Evolutionary conservation across 2,888 invertebrate genomes (phyloP), one percentile per base, ranked within the genome.

Genomic region (Leucania comma): DNA sequence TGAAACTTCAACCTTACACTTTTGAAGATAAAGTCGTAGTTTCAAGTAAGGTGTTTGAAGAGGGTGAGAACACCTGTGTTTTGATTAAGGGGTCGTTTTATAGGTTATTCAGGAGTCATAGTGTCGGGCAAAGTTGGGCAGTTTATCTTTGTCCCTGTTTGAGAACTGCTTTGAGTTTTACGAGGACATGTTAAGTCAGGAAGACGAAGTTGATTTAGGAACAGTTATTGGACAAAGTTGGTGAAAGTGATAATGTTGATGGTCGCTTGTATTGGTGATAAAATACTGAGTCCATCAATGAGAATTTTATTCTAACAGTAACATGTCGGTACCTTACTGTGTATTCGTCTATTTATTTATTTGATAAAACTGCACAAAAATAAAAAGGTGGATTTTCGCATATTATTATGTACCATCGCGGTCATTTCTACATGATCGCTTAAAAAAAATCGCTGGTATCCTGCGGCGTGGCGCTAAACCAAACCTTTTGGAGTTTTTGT

Each of bases 1-100:
- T 53, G 58, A 61, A 87, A 75, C 80, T 67, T 71, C 38, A 38
- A 82, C 84, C 72, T 80, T 87, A 83, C 61, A 5, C 8, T 59
- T 48, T 20, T 3, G 9, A 3, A 0, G 3, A n/a, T 62, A 76
- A 14, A 54, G 76, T 66, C 24, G 35, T 0, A 54, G 12, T 48
- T 81, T 24, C n/a, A 38, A 26, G n/a, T 12, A 10, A 1, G 5
- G 17, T 0, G 0, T 20, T 22, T 61, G 29, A 60, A 61, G 51
- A 72, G 64, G 62, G 58, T 77, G 57, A 53, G 54, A 75, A 74
- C 80, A 88, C 84, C 83, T 87, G 85, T 75, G 80, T 80, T 82
- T 85, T 86, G 82, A 85, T 84, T 75, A 78, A 80, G 56, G 65
- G 60, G 59, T 70, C 66, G 74, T 83, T 87, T 86, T 80, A 78